phyloP scores from a whole-genome alignment of 2,113 vertebrate genomes.

The Cottus gobio region DNA sequence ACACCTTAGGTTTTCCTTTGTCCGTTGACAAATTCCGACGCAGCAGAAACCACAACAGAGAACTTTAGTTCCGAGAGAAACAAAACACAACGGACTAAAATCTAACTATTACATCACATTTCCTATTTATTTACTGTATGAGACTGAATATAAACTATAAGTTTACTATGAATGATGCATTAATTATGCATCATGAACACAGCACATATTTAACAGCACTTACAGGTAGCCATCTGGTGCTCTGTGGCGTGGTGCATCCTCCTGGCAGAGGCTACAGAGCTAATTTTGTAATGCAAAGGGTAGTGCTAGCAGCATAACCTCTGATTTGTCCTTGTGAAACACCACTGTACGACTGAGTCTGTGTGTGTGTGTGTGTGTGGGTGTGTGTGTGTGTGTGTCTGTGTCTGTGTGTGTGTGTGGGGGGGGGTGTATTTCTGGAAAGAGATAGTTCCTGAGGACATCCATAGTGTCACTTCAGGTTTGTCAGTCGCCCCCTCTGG shows the following conservation, averaged over 20 bases:
- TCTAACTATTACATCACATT: too few relatives aligned
- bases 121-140: too few relatives aligned
- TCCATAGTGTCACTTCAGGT: constrained; percentile 67
- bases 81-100: too few relatives aligned
- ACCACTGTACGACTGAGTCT: constrained; percentile 23
- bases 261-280: constrained; percentile 22
- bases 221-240: constrained; percentile 53
- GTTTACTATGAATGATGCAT: too few relatives aligned
- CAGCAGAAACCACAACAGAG: too few relatives aligned
- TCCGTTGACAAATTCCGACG: too few relatives aligned
- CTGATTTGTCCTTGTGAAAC: constrained; percentile 63
- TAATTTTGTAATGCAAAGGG: constrained; percentile 43
- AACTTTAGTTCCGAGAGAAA: too few relatives aligned
- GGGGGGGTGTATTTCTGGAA: constrained; percentile 40
- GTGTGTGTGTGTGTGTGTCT: constrained; percentile 9
- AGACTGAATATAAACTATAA: too few relatives aligned
- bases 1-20: too few relatives aligned
- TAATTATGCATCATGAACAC: too few relatives aligned
- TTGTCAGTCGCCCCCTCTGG: constrained; percentile 68
- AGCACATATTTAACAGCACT: too few relatives aligned
- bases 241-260: constrained; percentile 39
- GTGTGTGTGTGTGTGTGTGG: constrained; percentile 12
- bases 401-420: not conserved
- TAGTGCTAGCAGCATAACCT: constrained; percentile 26
- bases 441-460: constrained; percentile 60